Evolutionary conservation across 1,140 invertebrate genomes (phyloP).

Genomic region (Anastrepha obliqua): DNA sequence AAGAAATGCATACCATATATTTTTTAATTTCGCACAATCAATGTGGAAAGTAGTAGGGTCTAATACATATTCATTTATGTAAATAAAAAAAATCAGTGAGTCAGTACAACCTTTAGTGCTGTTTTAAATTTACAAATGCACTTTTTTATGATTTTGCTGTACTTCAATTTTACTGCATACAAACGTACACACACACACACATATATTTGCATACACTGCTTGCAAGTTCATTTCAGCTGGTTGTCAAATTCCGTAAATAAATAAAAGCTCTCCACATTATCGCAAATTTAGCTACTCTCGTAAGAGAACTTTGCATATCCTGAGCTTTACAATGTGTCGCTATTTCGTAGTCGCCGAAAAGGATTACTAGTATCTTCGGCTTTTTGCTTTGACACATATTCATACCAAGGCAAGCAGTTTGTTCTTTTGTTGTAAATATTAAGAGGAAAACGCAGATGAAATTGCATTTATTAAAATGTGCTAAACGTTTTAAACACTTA

Average conservation of each 20-base stretch:
- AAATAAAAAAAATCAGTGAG: too few species aligned
- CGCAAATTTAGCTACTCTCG: not conserved
- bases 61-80: too few species aligned
- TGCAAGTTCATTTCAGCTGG: too few species aligned
- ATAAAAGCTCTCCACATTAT: not conserved
- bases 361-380: conserved; percentile 16
- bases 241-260: not conserved
- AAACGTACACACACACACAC: too few species aligned
- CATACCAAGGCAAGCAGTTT: conserved; percentile 16
- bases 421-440: conserved; percentile 41
- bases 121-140: too few species aligned
- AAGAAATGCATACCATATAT: too few species aligned
- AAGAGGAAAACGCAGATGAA: conserved; percentile 31
- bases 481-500: conserved; percentile 17
- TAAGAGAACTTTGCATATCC: not conserved
- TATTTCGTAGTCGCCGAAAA: conserved; percentile 23
- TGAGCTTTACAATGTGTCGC: conserved; percentile 44
- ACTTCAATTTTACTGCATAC: too few species aligned
- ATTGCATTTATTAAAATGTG: conserved; percentile 50
- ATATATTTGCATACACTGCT: too few species aligned
- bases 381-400: conserved; percentile 41
- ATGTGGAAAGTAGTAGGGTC: too few species aligned
- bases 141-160: too few species aligned
- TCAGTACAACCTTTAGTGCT: too few species aligned
- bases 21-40: too few species aligned